phyloP scores from a whole-genome alignment of 2,113 vertebrate genomes.

The Bos indicus region DNA sequence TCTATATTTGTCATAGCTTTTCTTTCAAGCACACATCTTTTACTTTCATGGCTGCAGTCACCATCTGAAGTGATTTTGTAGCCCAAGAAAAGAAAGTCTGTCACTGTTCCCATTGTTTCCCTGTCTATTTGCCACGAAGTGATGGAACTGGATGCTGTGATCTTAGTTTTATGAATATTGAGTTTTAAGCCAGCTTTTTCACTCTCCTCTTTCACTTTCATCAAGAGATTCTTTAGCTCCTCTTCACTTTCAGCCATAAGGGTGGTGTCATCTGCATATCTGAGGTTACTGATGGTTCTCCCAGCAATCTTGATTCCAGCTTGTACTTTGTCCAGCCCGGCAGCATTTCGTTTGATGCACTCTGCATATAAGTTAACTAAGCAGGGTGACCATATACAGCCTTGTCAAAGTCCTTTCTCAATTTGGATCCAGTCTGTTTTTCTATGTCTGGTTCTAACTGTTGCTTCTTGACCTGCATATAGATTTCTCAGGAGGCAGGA shows the following conservation, averaged over 20 bases:
- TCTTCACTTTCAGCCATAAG: background rate
- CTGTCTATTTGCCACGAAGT: background rate
- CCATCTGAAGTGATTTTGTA: background rate
- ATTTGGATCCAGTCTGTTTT: background rate
- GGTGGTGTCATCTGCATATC: background rate
- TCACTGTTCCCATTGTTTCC: background rate
- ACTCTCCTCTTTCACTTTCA: background rate
- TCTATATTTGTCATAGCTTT: background rate
- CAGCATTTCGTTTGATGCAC: rapidly evolving
- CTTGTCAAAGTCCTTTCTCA: background rate
- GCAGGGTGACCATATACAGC: background rate
- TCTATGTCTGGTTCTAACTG: background rate
- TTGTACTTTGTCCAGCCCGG: background rate
- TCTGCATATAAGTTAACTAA: background rate
- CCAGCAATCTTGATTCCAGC: background rate
- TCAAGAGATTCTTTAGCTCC: background rate
- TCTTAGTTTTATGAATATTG: background rate
- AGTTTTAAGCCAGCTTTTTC: background rate
- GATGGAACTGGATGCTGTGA: background rate
- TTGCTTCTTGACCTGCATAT: background rate
- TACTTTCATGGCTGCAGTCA: background rate
- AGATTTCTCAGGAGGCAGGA: background rate
- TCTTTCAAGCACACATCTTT: background rate
- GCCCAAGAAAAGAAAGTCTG: background rate
- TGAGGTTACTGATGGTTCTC: background rate